Base-by-base conservation (phyloP, 1,140 invertebrate species). In the Drosophila ohnishii region DNA sequence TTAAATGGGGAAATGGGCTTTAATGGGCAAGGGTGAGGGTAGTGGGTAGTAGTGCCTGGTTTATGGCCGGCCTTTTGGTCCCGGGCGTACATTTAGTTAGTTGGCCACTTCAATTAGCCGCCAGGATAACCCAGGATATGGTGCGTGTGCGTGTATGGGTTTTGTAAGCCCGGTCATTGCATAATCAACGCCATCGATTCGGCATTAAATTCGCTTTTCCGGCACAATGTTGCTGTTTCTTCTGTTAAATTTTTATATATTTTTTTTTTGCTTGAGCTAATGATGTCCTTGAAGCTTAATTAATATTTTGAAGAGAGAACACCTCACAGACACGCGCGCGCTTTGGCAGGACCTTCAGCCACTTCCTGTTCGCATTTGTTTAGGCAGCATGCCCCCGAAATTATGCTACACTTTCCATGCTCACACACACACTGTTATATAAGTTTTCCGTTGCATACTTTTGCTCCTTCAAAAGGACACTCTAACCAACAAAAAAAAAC, bases 261-360 rank as follows among this genome's bases (percentile, higher is more conserved):
- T 22, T 44, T 2, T 64, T n/a, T n/a, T 30, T n/a, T n/a, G 13
- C 22, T 14, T 22, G 9, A 32, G 42, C 42, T 48, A 35, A 47
- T 53, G 32, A 44, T 87, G 84, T 88, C 83, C 83, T 87, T 87
- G 83, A 88, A 83, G 79, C 82, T 74, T 64, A 87, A 87, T 88
- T 88, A 77, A 79, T 19, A 73, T 73, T 62, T 37, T 55, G 13
- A 5, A 6, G n/a, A 50, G 48, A 32, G 28, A 32, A 37, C 34
- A 25, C 19, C 42, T 32, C 59, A 60, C 30, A 63, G 42, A 35
- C 42, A 30, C n/a, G 22, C 30, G 22, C 30, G 34, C 35, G 83
- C 72, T 16, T 16, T 88, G 57, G 65, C 51, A 48, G 61, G 55
- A 66, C 51, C 35, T 45, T 34, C 19, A 35, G 19, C 39, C 62